These are phyloP conservation scores for Rhinolophus ferrumequinum DNA, from an alignment of 2,113 vertebrate species.

Conservation along the genomic window DNA sequence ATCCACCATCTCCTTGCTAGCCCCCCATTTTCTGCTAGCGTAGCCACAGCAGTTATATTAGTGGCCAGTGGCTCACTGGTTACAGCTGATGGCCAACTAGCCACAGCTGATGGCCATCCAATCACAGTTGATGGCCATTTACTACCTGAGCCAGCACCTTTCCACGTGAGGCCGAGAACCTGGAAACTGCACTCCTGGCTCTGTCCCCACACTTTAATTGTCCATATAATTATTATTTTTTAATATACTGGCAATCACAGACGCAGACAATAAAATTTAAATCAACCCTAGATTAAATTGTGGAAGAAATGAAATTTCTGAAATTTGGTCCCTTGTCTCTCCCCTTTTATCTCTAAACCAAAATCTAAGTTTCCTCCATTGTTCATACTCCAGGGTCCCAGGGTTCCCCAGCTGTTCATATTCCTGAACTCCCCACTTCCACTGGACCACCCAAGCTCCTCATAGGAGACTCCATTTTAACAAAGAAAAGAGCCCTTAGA, in stretches of 20 bases:
- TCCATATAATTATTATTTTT: constrained; percentile 15
- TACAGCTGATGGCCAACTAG: no score
- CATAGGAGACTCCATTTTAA: background rate
- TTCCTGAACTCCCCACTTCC: background rate
- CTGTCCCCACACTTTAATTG: no score
- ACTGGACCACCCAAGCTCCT: background rate
- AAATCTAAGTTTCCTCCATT: background rate
- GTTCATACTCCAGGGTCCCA: rapidly evolving
- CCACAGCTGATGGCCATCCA: no score
- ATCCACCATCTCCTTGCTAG: no score
- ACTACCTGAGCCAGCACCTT: no score
- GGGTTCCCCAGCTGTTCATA: background rate
- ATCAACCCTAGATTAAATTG: background rate
- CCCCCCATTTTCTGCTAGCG: no score
- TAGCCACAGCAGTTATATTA: no score
- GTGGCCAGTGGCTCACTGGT: no score
- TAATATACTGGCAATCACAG: constrained; percentile 21
- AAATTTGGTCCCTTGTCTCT: background rate
- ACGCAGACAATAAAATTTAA: constrained; percentile 13
- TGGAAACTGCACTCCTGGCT: no score
- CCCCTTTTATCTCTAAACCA: background rate
- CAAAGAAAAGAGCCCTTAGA: background rate
- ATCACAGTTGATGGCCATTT: no score
- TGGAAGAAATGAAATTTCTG: background rate
- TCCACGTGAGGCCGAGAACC: no score